Base-by-base conservation (phyloP, 2,797 vertebrate genomes). In the Molossus alvarezi region DNA sequence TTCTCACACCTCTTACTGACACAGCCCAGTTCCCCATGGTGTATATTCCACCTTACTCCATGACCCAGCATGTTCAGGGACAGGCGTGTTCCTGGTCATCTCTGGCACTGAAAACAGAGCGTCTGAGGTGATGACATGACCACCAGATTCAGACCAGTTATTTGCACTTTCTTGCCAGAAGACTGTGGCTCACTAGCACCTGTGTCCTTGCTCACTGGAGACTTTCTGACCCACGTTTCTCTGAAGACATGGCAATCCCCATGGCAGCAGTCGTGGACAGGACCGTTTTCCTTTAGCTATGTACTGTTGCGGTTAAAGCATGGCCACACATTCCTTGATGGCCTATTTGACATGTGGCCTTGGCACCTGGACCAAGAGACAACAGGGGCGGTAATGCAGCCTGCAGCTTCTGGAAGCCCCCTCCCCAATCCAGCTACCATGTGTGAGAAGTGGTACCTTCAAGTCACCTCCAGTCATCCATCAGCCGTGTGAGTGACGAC, bases 131-230 rank as follows among this genome's bases (percentile, higher is more conserved):
- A 23, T 86, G 57, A 86, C 51, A 20, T 6, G 21, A 87, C 57
- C 33, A 29, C 18, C 72, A 90, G 55, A 5, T 65, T 82, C 80
- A 81, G 62, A 90, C 29, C 37, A 27, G 0, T 62, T 62, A n/a
- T 15, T 76, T 90, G 37, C 18, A 57, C 4, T 83, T 79, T 93
- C 53, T 57, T 83, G 60, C 62, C 72, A 92, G 60, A 71, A 76
- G 41, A 55, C 48, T 65, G 10, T 45, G 55, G 69, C 51, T 72
- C 48, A 51, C n/a, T 67, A 48, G 15, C 53, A 84, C 33, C n/a
- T 51, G 27, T 45, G 51, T 90, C 29, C 18, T 62, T 76, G 80
- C 51, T 94, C 58, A 72, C 0, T 92, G 55, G 27, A 85, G 23
- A 86, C 37, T 80, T 20, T 60, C 4, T 9, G 20, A 27, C 45